A percentile compares a stretch with the other conserved stretches of the same genome.
These are phyloP conservation scores for Corbicula japonica DNA, from an alignment of 2,888 invertebrate genomes.

Conservation along the genomic window DNA sequence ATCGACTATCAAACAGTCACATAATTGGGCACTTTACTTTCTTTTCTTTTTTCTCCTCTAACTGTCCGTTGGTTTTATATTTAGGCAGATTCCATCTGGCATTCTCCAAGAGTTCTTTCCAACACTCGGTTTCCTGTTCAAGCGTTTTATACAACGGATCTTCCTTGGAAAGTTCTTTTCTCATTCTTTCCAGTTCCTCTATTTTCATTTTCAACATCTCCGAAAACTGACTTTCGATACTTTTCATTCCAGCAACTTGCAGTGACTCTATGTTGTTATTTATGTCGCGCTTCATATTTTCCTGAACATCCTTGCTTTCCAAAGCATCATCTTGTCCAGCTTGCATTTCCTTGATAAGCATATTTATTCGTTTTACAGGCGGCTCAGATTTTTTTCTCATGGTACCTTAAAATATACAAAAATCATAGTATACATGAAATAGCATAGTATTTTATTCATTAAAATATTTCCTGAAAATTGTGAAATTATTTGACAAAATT, in stretches of 20 bases:
- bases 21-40: too few relatives aligned
- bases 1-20: too few relatives aligned
- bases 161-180: not conserved
- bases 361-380: not conserved
- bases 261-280: not conserved
- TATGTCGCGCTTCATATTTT: not conserved
- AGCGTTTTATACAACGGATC: not conserved
- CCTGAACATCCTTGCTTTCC: not conserved
- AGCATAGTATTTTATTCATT: not conserved
- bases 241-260: not conserved
- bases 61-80: too few relatives aligned
- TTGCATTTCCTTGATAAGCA: not conserved
- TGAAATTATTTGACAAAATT: too few relatives aligned
- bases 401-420: not conserved
- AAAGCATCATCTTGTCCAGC: too few relatives aligned
- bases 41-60: too few relatives aligned
- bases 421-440: not conserved
- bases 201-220: constrained; percentile 10
- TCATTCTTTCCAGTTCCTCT: constrained; percentile 3
- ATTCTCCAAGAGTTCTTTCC: constrained; percentile 11
- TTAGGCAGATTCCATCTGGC: constrained; percentile 7
- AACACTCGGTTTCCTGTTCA: not conserved
- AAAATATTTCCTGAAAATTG: not conserved
- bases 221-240: not conserved
- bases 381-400: not conserved